Percentiles rank a stretch among this genome's conserved stretches.
phyloP scores from a whole-genome alignment of 2,888 invertebrate species.

The Eupeodes luniger region DNA sequence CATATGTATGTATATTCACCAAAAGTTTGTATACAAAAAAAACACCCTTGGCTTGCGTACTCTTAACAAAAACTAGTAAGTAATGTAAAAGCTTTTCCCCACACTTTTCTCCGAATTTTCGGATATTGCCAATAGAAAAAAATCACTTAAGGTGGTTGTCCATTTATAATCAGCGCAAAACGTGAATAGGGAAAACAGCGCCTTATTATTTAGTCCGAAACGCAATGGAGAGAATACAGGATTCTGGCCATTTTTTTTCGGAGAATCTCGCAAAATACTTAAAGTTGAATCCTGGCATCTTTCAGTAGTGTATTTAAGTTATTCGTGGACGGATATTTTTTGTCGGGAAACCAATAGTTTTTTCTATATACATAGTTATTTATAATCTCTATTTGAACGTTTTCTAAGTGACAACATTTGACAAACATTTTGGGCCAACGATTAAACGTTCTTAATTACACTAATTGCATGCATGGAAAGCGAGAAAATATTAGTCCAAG shows the following conservation, averaged over 20 bases:
- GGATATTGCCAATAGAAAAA: constrained; percentile 1
- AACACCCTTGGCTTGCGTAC: no score
- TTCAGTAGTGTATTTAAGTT: constrained; percentile 68
- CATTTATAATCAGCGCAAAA: constrained; percentile 53
- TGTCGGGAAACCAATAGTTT: constrained; percentile 16
- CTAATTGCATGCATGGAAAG: not conserved
- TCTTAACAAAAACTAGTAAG: no score
- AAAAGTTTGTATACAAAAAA: no score
- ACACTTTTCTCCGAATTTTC: constrained; percentile 53
- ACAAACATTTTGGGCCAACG: constrained; percentile 17
- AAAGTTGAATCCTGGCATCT: constrained; percentile 65
- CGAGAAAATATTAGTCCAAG: not conserved
- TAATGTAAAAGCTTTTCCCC: constrained; percentile 57
- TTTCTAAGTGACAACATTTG: constrained; percentile 11
- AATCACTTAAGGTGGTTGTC: not conserved
- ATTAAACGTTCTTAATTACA: constrained; percentile 29
- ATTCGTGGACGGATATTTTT: constrained; percentile 44
- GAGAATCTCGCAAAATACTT: constrained; percentile 55
- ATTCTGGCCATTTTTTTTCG: constrained; percentile 41
- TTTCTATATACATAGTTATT: not conserved
- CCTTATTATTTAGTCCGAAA: constrained; percentile 62
- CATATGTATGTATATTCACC: no score
- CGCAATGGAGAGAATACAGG: constrained; percentile 18
- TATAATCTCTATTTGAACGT: not conserved
- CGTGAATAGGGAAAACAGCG: constrained; percentile 51